phyloP scores from a whole-genome alignment of 2,797 vertebrate genomes.

The Limosa lapponica region DNA sequence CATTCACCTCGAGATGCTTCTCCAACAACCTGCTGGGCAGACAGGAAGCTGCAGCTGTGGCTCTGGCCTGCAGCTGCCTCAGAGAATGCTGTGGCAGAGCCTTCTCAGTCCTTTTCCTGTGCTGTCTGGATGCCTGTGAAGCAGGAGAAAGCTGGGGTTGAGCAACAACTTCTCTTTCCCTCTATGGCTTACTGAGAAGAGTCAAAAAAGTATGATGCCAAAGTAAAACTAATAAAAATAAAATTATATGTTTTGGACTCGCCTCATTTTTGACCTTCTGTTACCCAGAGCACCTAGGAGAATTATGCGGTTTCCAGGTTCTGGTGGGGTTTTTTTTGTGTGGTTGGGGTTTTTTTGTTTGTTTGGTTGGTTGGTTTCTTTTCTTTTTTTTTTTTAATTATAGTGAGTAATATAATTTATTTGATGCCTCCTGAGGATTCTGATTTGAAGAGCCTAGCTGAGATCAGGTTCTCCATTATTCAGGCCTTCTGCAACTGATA shows the following conservation, averaged over 20 bases:
- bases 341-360: rapidly evolving
- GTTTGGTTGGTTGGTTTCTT: background rate
- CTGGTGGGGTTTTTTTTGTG: background rate
- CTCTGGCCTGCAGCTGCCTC: background rate
- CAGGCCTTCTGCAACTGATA: background rate
- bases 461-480: background rate
- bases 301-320: background rate
- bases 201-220: background rate
- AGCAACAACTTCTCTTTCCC: background rate
- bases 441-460: background rate
- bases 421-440: background rate
- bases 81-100: background rate
- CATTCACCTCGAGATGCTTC: background rate
- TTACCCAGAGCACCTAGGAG: background rate
- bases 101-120: background rate
- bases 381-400: background rate
- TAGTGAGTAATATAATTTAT: background rate
- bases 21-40: background rate
- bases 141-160: background rate
- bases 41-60: background rate
- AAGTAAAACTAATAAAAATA: background rate
- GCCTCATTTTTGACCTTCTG: background rate
- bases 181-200: background rate
- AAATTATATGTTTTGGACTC: background rate
- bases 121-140: background rate